A percentile compares a stretch with the other conserved stretches of the same genome.
Evolutionary conservation across 2,888 invertebrate genomes (phyloP).

Genomic region (Epiblema foenella): DNA sequence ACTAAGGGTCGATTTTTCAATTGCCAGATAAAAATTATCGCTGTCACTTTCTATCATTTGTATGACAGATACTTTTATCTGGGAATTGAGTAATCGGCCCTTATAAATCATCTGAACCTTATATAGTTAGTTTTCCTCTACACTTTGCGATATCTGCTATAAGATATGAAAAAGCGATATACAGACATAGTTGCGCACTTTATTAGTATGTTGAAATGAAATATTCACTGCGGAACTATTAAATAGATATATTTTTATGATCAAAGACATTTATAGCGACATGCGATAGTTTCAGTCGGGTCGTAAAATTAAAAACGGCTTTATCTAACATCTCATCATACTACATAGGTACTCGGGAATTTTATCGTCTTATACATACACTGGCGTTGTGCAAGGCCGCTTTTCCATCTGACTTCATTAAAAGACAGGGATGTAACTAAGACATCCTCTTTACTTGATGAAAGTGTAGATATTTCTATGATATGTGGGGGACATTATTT

Average conservation of each 20-base stretch:
- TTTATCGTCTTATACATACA: slow-evolving; percentile 14
- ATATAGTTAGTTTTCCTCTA: background rate
- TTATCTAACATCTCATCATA: slow-evolving; percentile 13
- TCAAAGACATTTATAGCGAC: slow-evolving; percentile 29
- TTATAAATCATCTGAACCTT: background rate
- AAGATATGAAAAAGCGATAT: background rate
- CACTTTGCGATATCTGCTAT: background rate
- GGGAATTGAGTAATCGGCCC: too few species aligned
- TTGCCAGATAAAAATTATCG: too few species aligned
- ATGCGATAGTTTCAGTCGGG: slow-evolving; percentile 21
- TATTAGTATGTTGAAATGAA: slow-evolving; percentile 11
- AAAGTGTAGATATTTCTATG: too few species aligned
- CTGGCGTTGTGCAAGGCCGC: too few species aligned
- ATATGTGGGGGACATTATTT: too few species aligned
- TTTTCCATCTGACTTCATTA: too few species aligned
- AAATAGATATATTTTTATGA: slow-evolving; percentile 36
- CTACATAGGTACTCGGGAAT: slow-evolving; percentile 13
- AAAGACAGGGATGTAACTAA: too few species aligned
- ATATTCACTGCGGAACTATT: slow-evolving; percentile 20
- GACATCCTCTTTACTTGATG: too few species aligned
- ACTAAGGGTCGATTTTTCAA: too few species aligned
- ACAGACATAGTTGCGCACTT: background rate
- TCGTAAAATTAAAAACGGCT: slow-evolving; percentile 38
- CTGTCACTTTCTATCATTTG: too few species aligned
- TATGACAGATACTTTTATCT: too few species aligned